phyloP scores from a whole-genome alignment of 2,113 vertebrate species.

The Donacobius atricapilla region DNA sequence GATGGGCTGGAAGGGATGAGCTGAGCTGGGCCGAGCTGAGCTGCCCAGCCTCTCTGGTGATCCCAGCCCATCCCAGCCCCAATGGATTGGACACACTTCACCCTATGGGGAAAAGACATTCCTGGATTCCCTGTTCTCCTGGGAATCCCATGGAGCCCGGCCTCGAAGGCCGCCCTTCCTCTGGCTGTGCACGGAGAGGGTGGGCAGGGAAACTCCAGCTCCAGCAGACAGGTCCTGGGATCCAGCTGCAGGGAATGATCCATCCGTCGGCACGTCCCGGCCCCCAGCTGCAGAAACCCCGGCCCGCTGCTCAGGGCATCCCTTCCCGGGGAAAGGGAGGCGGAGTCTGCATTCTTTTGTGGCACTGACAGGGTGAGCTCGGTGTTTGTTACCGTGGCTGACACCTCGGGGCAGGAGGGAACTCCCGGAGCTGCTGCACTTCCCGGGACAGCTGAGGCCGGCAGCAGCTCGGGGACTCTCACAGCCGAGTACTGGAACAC shows the following conservation, averaged over 20 bases:
- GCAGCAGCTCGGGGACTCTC: neutral
- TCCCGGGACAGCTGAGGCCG: neutral
- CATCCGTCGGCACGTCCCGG: too few species aligned
- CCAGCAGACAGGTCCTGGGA: accelerated
- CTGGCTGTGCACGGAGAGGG: accelerated
- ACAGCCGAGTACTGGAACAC: accelerated
- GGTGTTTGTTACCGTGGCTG: accelerated
- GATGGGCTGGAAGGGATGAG: neutral
- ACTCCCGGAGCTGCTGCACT: neutral
- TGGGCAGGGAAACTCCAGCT: neutral
- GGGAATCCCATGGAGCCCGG: neutral
- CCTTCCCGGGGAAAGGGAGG: neutral
- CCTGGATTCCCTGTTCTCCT: neutral
- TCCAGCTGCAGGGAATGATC: neutral
- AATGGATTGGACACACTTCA: neutral
- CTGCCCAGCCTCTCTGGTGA: too few species aligned
- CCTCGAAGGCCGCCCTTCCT: neutral
- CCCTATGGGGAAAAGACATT: neutral
- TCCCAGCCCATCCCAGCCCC: neutral
- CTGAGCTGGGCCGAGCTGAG: neutral
- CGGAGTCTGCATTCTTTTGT: neutral
- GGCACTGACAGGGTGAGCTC: neutral
- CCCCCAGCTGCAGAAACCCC: too few species aligned
- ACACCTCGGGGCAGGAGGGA: neutral
- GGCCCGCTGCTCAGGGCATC: neutral